Evolutionary conservation across 2,888 invertebrate genomes (phyloP).

Genomic region (Alviniconcha strummeri): DNA sequence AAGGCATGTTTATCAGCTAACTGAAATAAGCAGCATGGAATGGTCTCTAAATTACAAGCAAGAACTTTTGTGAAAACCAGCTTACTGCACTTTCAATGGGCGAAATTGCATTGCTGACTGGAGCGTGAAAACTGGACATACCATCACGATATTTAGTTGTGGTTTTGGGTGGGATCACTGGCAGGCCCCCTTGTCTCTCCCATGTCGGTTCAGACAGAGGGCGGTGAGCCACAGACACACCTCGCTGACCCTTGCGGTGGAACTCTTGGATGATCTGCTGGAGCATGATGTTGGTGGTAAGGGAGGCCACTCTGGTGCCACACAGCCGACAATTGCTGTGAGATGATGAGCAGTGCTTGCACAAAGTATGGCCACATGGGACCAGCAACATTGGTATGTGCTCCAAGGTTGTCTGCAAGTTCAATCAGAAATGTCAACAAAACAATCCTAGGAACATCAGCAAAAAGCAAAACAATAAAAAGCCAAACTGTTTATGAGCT

Average conservation of each 20-base stretch:
- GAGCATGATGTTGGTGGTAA: conserved; percentile 43
- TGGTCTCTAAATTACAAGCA: too few relatives aligned
- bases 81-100: too few relatives aligned
- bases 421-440: too few relatives aligned
- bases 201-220: not conserved
- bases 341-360: conserved; percentile 37
- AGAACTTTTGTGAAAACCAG: too few relatives aligned
- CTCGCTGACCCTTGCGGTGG: conserved; percentile 16
- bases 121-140: not conserved
- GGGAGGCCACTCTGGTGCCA: conserved; percentile 33
- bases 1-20: too few relatives aligned
- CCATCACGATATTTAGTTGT: not conserved
- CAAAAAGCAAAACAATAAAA: too few relatives aligned
- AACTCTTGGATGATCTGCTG: conserved; percentile 44
- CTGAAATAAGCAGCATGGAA: too few relatives aligned
- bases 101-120: too few relatives aligned
- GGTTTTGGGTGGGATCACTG: not conserved
- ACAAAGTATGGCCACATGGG: conserved; percentile 43
- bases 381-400: conserved; percentile 40
- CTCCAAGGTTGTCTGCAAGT: conserved; percentile 30
- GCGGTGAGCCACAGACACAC: not conserved
- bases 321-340: conserved; percentile 34
- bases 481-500: too few relatives aligned
- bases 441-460: too few relatives aligned
- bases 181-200: not conserved